Percentiles rank a stretch among this genome's conserved stretches.
phyloP scores from a whole-genome alignment of 53 echinoderm and acorn worm species.

The Stichopus horrens region DNA sequence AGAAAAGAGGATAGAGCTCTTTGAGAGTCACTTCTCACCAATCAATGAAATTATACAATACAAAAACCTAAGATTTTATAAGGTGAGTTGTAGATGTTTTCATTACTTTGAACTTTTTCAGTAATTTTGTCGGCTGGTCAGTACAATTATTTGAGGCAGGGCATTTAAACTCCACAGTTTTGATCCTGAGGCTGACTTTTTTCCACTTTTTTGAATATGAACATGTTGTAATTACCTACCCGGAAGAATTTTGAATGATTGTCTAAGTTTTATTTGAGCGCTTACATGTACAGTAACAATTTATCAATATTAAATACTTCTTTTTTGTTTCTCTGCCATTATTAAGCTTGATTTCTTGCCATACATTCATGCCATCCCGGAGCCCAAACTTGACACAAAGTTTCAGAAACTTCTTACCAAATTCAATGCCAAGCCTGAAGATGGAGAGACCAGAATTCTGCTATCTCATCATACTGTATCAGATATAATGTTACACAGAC shows the following conservation, averaged over 20 bases:
- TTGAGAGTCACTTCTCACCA: constrained; percentile 77
- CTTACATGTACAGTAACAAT: too few species aligned
- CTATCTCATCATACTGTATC: constrained; percentile 70
- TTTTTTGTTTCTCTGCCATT: background rate
- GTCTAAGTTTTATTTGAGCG: too few species aligned
- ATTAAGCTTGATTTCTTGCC: constrained; percentile 63
- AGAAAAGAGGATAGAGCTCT: constrained; percentile 52
- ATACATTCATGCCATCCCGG: constrained; percentile 57
- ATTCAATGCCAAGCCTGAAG: constrained; percentile 39
- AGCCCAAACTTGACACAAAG: constrained; percentile 49
- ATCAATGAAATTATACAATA: constrained; percentile 73
- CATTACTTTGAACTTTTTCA: background rate
- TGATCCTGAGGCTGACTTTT: too few species aligned
- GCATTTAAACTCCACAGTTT: too few species aligned
- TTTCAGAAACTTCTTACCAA: constrained; percentile 43
- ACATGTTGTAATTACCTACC: too few species aligned
- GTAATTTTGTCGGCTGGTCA: too few species aligned
- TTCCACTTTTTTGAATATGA: too few species aligned
- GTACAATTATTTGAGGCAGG: too few species aligned
- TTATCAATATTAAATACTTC: background rate
- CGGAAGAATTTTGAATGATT: too few species aligned
- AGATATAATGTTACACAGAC: constrained; percentile 80
- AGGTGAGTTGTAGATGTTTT: constrained; percentile 58
- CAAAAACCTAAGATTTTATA: constrained; percentile 76
- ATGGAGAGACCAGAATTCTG: constrained; percentile 54